phyloP scores from a whole-genome alignment of 2,113 vertebrate species.

The Tapirus terrestris region DNA sequence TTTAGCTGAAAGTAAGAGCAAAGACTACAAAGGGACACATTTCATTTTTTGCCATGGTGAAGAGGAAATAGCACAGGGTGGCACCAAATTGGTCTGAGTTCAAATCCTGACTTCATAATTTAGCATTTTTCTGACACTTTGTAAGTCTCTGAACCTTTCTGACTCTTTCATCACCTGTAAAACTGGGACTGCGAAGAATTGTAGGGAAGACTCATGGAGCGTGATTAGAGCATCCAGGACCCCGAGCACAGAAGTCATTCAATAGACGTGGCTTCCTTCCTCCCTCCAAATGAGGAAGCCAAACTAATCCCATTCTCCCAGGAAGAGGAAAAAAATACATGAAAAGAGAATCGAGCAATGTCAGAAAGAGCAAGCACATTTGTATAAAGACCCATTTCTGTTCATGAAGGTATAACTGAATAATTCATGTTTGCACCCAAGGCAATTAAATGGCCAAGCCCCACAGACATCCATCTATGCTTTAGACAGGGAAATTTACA shows the following conservation, averaged over 20 bases:
- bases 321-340: not conserved
- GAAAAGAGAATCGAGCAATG: not conserved
- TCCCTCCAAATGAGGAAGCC: not conserved
- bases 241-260: not conserved
- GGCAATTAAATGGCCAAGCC: slow-evolving; percentile 49
- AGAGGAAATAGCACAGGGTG: not conserved
- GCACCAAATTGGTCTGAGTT: not conserved
- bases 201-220: not conserved
- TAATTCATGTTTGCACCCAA: slow-evolving; percentile 68
- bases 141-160: not conserved
- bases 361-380: not conserved
- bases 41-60: fast-evolving
- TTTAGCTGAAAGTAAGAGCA: not conserved
- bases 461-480: slow-evolving; percentile 43
- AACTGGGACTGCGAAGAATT: not conserved
- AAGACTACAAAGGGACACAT: fast-evolving
- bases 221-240: fast-evolving
- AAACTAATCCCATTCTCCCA: not conserved
- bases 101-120: not conserved
- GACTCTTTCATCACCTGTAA: not conserved
- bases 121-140: not conserved
- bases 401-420: not conserved
- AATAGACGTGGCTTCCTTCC: not conserved
- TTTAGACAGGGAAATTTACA: slow-evolving; percentile 49
- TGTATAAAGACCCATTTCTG: not conserved